phyloP scores from a whole-genome alignment of 2,888 invertebrate species.

The Oligia strigilis region DNA sequence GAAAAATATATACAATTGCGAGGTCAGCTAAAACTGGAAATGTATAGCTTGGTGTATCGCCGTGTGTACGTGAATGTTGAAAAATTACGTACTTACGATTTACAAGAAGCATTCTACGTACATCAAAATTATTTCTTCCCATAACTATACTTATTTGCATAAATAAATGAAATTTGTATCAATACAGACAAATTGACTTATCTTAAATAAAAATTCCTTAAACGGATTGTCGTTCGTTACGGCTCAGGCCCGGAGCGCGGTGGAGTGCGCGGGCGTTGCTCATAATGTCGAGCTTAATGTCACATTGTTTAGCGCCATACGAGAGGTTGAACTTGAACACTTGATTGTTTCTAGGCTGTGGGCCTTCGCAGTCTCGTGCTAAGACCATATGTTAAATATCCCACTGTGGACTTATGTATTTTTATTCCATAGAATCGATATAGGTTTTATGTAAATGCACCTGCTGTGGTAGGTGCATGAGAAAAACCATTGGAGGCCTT shows the following conservation, averaged over 20 bases:
- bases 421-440: conserved; percentile 4
- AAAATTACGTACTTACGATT: background rate
- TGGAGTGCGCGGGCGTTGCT: conserved; percentile 78
- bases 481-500: background rate
- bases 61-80: background rate
- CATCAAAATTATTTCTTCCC: background rate
- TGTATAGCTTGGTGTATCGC: background rate
- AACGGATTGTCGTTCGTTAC: conserved; percentile 41
- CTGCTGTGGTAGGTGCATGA: background rate
- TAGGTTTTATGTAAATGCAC: conserved; percentile 13
- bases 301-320: conserved; percentile 81
- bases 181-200: conserved; percentile 34
- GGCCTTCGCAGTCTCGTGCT: conserved; percentile 62
- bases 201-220: conserved; percentile 59
- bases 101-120: background rate
- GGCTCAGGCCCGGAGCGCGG: conserved; percentile 44
- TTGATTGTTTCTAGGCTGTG: conserved; percentile 67
- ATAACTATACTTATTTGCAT: background rate
- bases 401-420: conserved; percentile 14
- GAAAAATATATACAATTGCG: background rate
- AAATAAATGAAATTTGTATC: conserved; percentile 4
- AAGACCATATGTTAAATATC: conserved; percentile 60
- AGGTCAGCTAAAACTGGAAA: background rate
- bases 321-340: conserved; percentile 86
- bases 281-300: conserved; percentile 81